These are phyloP conservation scores for Bombyx mori DNA, from an alignment of 1,140 invertebrate species.

Conservation along the genomic window DNA sequence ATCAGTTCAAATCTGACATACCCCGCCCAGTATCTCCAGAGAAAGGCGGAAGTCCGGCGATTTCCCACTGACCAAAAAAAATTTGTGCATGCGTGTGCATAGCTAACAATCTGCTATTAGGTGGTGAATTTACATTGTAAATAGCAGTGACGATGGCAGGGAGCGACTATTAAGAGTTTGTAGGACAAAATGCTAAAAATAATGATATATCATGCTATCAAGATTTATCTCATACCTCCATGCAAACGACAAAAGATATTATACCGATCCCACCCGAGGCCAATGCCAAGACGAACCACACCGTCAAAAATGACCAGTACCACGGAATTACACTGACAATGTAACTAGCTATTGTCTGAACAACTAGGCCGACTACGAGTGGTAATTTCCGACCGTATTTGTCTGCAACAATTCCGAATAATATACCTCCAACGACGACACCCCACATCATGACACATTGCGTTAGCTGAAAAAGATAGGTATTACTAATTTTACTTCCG, in stretches of 20 bases:
- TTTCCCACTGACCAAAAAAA: background rate
- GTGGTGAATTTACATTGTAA: background rate
- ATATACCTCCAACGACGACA: constrained; percentile 77
- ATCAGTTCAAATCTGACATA: no score
- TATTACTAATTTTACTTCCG: no score
- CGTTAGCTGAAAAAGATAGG: constrained; percentile 67
- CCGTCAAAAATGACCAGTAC: constrained; percentile 77
- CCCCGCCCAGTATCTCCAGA: no score
- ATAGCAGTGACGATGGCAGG: no score
- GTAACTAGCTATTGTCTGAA: constrained; percentile 76
- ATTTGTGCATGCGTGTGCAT: background rate
- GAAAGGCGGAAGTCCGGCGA: no score
- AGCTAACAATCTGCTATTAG: background rate
- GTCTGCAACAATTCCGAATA: constrained; percentile 81
- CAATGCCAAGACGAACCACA: constrained; percentile 79
- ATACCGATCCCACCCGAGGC: constrained; percentile 74
- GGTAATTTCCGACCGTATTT: constrained; percentile 74
- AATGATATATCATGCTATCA: no score
- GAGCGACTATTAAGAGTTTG: no score
- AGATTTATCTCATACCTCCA: constrained; percentile 44
- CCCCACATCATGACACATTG: constrained; percentile 83
- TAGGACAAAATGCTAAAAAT: no score
- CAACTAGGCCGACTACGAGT: constrained; percentile 74
- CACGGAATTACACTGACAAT: constrained; percentile 74
- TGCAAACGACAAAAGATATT: constrained; percentile 62